Evolutionary conservation across 1,140 invertebrate genomes (phyloP).

Genomic region (Euwallacea fornicatus): DNA sequence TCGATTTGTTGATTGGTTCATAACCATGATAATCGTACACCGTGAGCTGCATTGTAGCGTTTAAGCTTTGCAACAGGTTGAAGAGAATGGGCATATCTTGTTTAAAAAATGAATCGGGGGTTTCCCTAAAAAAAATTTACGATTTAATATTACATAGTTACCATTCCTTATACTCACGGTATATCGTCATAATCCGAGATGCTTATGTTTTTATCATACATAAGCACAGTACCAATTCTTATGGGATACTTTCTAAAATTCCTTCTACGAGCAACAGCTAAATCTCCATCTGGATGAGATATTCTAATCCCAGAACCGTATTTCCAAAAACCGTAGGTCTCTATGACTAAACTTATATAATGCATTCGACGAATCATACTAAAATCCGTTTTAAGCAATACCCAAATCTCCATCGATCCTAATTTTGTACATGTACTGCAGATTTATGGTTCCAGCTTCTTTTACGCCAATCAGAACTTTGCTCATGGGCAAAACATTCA

Average conservation of each 20-base stretch:
- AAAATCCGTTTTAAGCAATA: too few relatives aligned
- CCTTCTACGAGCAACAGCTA: neutral
- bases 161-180: constrained; percentile 5
- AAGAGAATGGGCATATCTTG: constrained; percentile 31
- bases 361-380: too few relatives aligned
- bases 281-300: too few relatives aligned
- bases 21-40: constrained; percentile 37
- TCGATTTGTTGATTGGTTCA: constrained; percentile 26
- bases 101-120: constrained; percentile 12
- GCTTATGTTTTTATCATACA: neutral
- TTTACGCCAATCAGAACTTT: too few relatives aligned
- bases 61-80: constrained; percentile 32
- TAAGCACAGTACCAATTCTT: constrained; percentile 1
- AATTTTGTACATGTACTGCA: too few relatives aligned
- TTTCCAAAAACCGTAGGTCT: too few relatives aligned
- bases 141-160: constrained; percentile 2
- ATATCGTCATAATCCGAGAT: constrained; percentile 29
- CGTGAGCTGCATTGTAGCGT: constrained; percentile 32
- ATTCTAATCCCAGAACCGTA: too few relatives aligned
- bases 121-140: constrained; percentile 6
- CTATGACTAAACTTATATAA: too few relatives aligned
- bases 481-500: too few relatives aligned
- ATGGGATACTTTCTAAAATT: constrained; percentile 8
- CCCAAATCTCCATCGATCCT: too few relatives aligned
- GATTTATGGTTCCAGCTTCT: too few relatives aligned